Conservation (phyloP, 1,140 invertebrate species). For the Nylanderia fulva region DNA sequence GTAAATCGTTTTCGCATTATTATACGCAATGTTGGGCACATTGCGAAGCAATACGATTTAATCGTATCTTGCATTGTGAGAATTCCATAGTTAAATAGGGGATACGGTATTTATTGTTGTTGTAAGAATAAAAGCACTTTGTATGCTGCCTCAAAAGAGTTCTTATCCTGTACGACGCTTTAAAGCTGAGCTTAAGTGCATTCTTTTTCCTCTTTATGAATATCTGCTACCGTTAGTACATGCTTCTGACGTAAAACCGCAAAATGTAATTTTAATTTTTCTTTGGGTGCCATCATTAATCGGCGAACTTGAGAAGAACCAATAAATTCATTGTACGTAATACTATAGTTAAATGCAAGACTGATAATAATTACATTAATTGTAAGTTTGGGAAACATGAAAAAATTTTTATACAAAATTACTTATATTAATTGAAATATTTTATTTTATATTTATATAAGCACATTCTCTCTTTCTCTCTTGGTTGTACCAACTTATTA, state of each 20-base stretch:
- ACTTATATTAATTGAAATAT: not conserved
- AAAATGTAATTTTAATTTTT: conserved; percentile 52
- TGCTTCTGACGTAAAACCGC: conserved; percentile 22
- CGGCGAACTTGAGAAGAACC: not conserved
- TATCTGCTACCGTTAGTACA: not conserved
- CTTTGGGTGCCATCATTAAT: conserved; percentile 12
- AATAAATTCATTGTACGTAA: not conserved
- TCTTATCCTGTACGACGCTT: not conserved
- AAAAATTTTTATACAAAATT: not conserved
- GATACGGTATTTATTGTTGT: conserved; percentile 22
- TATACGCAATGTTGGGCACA: not conserved
- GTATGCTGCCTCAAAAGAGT: not conserved
- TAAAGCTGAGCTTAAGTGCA: not conserved
- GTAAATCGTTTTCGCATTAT: conserved; percentile 2
- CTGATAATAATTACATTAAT: not conserved
- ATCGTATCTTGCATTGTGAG: not conserved
- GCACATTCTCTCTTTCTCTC: not conserved
- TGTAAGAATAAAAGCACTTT: conserved; percentile 25
- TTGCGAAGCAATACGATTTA: conserved; percentile 25
- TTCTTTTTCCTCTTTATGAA: conserved; percentile 3
- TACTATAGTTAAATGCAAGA: not conserved
- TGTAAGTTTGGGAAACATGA: not conserved
- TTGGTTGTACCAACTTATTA: not conserved
- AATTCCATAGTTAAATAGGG: conserved; percentile 9
- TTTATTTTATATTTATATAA: not conserved